Base-by-base conservation (phyloP, 2,888 invertebrate species). In the Ennomos quercinarius region DNA sequence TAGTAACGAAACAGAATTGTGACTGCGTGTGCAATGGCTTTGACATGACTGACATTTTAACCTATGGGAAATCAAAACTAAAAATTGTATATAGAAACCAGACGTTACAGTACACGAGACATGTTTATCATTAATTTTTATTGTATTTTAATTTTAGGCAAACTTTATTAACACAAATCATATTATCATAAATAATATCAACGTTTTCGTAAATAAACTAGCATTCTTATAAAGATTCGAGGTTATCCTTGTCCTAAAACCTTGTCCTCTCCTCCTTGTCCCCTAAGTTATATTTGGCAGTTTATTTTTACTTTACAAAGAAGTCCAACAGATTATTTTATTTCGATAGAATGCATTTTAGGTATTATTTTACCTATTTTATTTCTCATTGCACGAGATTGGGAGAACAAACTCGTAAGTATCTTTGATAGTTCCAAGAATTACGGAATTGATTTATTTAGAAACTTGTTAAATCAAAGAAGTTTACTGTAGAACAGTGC, bases 181-280 rank as follows among this genome's bases (percentile, higher is more conserved):
- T 65, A 60, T 62, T 50, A 49, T 63, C 27, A 51, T 50, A 61
- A 27, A 56, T 64, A 61, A 57, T 65, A 49, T 56, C 62, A 57
- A 60, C 50, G 54, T 68, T 60, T 64, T 66, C 61, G 63, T 64
- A 63, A 68, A 68, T 68, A 68, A 68, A 68, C 53, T 57, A 60
- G 63, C 63, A 63, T 66, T 64, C 62, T 53, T 50, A 54, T 61
- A 50, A 45, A 64, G 43, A 63, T 54, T 54, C 17, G 64, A 64
- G 61, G 56, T 60, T 64, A 64, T 66, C 68, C 68, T 68, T 68
- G 61, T 64, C 68, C 66, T 60, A 48, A 37, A 51, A 66, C 66
- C 64, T 57, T 51, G 50, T 57, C 61, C 68, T 55, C 12, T 55
- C 36, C 46, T 59, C 55, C 66, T 57, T 46, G 54, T 63, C 55